Base-by-base conservation (phyloP, 1,140 invertebrate species). In the Elymnias hypermnestra region DNA sequence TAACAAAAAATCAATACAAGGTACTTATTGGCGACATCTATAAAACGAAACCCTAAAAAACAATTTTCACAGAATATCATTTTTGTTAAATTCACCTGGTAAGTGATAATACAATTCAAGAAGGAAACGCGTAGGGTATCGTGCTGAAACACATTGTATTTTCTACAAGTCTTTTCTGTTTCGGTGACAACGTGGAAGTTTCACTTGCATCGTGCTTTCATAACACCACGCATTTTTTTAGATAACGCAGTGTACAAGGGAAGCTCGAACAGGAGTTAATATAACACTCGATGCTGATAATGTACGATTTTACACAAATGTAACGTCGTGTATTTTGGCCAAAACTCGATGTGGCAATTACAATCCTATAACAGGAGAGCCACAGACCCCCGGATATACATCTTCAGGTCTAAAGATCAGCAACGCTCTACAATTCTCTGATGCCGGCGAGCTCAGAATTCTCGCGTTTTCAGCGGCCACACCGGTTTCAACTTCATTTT, bases 331-430 rank as follows among this genome's bases (percentile, higher is more conserved):
- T 63, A 83, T 89, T 44, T 63, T 89, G 7, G 88, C 88, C 2
- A 87, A 83, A 56, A 61, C 87, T 4, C 63, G 89, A 48, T 89
- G 88, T 68, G 76, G 85, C 39, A 66, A 64, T 2, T 88, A 79
- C 61, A 89, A 89, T 72, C 88, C 89, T 10, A 88, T 89, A 37
- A 88, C 88, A 0, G 88, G 88, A n/a, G 84, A 88, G 44, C 63
- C 79, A n/a, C 88, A 89, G 75, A 74, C 72, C 17, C 83, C 86
- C 4, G 76, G 74, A 14, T 72, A 77, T 42, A 75, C 75, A 3
- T 47, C 67, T 10, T 63, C 72, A n/a, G 66, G 64, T 13, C 42
- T 44, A 13, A 69, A 63, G 58, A 52, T 85, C 15, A 87, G 78
- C 47, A 57, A 57, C 29, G 40, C 88, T 25, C 64, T 89, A 9